Percentiles rank a stretch among this genome's conserved stretches.
Evolutionary conservation across 2,113 vertebrate genomes (phyloP).

Genomic region (Apodemus speciosus): DNA sequence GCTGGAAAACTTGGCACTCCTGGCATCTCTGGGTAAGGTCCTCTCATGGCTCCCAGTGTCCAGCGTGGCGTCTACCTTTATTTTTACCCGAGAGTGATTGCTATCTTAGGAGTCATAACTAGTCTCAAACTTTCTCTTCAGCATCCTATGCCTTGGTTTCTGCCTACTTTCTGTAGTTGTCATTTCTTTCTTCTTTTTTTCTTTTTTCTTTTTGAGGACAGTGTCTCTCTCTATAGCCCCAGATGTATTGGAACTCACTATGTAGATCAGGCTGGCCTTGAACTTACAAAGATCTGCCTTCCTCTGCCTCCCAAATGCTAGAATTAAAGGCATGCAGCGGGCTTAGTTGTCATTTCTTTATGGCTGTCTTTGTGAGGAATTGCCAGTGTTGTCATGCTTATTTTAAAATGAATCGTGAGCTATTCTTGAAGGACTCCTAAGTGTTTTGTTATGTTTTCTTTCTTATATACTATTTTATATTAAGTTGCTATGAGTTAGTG

Average conservation of each 20-base stretch:
- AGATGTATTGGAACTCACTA: neutral
- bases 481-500: neutral
- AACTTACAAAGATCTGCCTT: neutral
- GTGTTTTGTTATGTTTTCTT: neutral
- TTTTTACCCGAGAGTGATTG: neutral
- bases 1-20: neutral
- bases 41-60: neutral
- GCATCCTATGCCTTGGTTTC: neutral
- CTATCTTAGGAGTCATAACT: neutral
- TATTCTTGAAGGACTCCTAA: neutral
- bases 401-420: neutral
- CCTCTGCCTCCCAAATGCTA: neutral
- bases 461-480: neutral
- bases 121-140: neutral
- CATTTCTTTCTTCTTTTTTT: neutral
- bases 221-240: neutral
- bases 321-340: neutral
- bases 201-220: neutral
- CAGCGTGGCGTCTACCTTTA: neutral
- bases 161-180: neutral
- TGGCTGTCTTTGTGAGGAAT: neutral
- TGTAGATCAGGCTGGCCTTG: neutral
- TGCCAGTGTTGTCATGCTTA: neutral
- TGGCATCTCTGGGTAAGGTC: slow-evolving; percentile 4
- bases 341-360: neutral